Percentiles rank a stretch among this genome's conserved stretches.
Conservation (phyloP, 2,888 invertebrate genomes). For the Dugesia japonica region DNA sequence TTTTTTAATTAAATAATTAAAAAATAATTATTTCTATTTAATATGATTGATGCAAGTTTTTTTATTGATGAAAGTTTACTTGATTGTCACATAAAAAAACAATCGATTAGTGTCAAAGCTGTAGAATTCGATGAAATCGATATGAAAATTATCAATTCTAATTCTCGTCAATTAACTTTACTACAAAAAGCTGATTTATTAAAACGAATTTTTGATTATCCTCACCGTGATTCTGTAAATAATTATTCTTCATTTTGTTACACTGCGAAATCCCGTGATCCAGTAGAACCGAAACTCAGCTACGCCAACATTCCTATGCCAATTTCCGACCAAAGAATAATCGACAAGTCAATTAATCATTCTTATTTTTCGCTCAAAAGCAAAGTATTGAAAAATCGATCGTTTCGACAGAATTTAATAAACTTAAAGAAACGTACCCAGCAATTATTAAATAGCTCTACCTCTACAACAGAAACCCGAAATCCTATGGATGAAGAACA, state of each 20-base stretch:
- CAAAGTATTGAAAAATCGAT: slow-evolving; percentile 3
- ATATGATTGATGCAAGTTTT: slow-evolving; percentile 3
- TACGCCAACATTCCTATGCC: slow-evolving; percentile 16
- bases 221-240: slow-evolving; percentile 9
- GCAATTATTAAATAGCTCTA: slow-evolving; percentile 9
- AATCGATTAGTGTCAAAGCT: not conserved
- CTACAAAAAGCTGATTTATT: slow-evolving; percentile 11
- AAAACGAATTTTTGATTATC: slow-evolving; percentile 9
- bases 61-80: slow-evolving; percentile 11
- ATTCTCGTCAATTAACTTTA: not conserved
- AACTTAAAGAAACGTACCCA: not conserved
- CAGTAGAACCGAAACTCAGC: not conserved
- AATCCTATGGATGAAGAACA: slow-evolving; percentile 3
- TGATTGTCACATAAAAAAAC: slow-evolving; percentile 11
- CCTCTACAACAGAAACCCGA: not conserved
- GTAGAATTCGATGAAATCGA: slow-evolving; percentile 20
- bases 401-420: not conserved
- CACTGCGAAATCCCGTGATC: not conserved
- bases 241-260: not conserved
- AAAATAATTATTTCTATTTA: no score
- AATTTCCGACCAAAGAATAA: slow-evolving; percentile 13
- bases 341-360: not conserved
- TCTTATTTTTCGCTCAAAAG: slow-evolving; percentile 16
- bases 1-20: not conserved
- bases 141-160: slow-evolving; percentile 15